These are phyloP conservation scores for Gallinago jamesoni DNA, from an alignment of 2,113 vertebrate species.

Conservation along the genomic window DNA sequence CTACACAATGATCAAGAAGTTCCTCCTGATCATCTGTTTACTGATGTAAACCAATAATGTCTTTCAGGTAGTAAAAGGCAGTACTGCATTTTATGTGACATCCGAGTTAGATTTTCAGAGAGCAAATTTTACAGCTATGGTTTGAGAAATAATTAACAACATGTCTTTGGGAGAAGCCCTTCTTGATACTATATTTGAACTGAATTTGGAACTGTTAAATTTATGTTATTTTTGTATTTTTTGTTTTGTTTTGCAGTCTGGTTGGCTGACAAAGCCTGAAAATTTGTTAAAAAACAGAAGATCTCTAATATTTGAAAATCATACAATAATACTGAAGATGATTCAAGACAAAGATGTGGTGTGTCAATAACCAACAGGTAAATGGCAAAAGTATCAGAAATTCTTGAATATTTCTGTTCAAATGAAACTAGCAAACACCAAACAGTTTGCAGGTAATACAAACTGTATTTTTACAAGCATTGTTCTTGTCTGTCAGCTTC, in stretches of 20 bases:
- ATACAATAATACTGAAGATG: background rate
- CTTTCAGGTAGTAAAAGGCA: background rate
- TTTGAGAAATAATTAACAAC: background rate
- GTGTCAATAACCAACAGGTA: background rate
- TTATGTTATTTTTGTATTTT: background rate
- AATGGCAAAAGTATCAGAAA: background rate
- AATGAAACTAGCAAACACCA: background rate
- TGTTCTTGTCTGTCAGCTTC: slow-evolving; percentile 42
- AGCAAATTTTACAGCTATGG: background rate
- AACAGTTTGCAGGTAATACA: background rate
- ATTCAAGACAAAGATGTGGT: background rate
- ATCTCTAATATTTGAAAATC: background rate
- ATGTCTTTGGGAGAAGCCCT: background rate
- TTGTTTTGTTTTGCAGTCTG: background rate
- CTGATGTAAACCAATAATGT: background rate
- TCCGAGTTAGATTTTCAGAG: background rate
- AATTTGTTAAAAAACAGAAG: background rate
- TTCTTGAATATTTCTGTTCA: background rate
- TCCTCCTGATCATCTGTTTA: background rate
- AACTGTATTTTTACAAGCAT: slow-evolving; percentile 12
- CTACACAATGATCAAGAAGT: background rate
- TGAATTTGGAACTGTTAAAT: background rate
- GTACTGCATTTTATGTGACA: background rate
- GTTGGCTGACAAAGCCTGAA: background rate
- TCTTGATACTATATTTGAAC: background rate